These are phyloP conservation scores for Osmerus eperlanus DNA, from an alignment of 2,113 vertebrate species.

Conservation along the genomic window DNA sequence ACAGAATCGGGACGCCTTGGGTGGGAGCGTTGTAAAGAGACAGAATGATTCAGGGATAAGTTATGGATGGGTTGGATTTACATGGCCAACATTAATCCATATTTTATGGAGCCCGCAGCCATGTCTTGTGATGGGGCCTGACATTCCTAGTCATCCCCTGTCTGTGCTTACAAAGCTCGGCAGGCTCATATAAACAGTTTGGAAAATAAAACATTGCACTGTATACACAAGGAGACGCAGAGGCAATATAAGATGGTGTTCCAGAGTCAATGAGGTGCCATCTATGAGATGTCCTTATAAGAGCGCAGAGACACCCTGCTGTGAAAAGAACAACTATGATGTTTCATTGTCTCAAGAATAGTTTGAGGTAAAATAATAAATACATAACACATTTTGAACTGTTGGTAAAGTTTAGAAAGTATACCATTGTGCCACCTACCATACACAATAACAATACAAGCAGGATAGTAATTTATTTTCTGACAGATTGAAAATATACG, in stretches of 20 bases:
- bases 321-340: slow-evolving; percentile 42
- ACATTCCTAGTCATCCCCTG: too few species aligned
- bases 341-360: slow-evolving; percentile 17
- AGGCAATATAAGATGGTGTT: background rate
- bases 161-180: too few species aligned
- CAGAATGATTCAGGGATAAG: background rate
- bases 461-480: background rate
- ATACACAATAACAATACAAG: too few species aligned
- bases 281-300: slow-evolving; percentile 51
- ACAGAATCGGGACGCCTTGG: background rate
- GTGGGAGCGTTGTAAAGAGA: background rate
- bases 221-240: background rate
- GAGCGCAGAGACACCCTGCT: slow-evolving; percentile 50
- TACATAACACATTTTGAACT: background rate
- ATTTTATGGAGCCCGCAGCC: too few species aligned
- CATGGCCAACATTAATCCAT: too few species aligned
- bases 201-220: background rate
- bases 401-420: too few species aligned
- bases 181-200: too few species aligned
- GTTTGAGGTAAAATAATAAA: slow-evolving; percentile 34
- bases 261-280: background rate
- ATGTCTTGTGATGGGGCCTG: too few species aligned
- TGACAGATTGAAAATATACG: background rate
- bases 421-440: too few species aligned
- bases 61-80: too few species aligned